Conservation (phyloP, 2,888 invertebrate genomes). For the Bellardia bayeri region DNA sequence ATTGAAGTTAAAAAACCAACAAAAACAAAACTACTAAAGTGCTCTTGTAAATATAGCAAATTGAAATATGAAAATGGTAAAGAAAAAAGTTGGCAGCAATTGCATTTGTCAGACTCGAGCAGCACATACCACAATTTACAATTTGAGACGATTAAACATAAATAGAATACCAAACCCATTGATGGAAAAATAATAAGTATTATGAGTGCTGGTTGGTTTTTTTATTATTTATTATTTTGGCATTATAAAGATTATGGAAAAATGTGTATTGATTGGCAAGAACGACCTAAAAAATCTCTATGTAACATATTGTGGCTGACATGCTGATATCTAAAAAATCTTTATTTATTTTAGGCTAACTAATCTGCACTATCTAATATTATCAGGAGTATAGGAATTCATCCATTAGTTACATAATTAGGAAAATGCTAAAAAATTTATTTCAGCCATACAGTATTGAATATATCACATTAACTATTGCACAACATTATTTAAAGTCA, state of each 20-base stretch:
- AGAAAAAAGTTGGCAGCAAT: constrained; percentile 67
- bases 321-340: too few relatives aligned
- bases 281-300: not conserved
- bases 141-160: constrained; percentile 48
- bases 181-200: constrained; percentile 24
- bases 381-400: too few relatives aligned
- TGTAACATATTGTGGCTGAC: too few relatives aligned
- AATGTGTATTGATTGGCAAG: not conserved
- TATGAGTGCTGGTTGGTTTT: constrained; percentile 49
- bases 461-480: too few relatives aligned
- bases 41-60: constrained; percentile 45
- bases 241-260: constrained; percentile 28
- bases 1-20: not conserved
- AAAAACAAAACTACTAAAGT: constrained; percentile 10
- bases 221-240: constrained; percentile 29
- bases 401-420: too few relatives aligned
- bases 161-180: constrained; percentile 67
- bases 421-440: too few relatives aligned
- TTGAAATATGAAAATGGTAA: constrained; percentile 64
- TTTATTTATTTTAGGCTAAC: too few relatives aligned
- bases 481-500: too few relatives aligned
- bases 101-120: constrained; percentile 36
- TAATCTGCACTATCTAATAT: too few relatives aligned
- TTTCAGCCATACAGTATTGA: too few relatives aligned
- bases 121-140: constrained; percentile 46